These are phyloP conservation scores for Nixonia krombeini DNA, from an alignment of 1,140 invertebrate genomes.

Conservation along the genomic window DNA sequence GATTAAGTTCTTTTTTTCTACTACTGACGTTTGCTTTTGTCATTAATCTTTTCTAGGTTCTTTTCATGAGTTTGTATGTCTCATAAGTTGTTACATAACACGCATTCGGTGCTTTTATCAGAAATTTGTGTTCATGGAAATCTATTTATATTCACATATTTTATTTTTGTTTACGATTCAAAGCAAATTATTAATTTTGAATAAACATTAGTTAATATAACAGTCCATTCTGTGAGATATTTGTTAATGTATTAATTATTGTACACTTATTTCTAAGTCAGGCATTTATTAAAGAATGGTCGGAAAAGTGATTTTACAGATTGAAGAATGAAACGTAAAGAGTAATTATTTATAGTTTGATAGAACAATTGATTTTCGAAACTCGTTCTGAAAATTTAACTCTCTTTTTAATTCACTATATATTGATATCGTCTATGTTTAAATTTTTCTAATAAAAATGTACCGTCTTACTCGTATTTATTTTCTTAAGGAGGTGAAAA, in stretches of 20 bases:
- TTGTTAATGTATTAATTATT: conserved; percentile 9
- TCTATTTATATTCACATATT: not conserved
- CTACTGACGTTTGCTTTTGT: not conserved
- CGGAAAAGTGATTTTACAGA: too few species aligned
- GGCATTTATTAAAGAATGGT: too few species aligned
- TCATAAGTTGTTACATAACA: conserved; percentile 35
- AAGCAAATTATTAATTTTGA: not conserved
- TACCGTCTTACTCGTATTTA: too few species aligned
- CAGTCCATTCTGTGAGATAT: not conserved
- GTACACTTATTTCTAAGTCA: conserved; percentile 15
- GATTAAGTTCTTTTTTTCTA: not conserved
- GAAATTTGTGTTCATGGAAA: conserved; percentile 17
- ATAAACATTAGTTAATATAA: not conserved
- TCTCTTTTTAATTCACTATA: too few species aligned
- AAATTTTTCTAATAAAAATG: too few species aligned
- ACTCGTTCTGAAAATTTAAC: too few species aligned
- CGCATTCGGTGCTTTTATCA: conserved; percentile 34
- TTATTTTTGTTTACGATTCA: not conserved
- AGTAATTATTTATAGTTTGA: too few species aligned
- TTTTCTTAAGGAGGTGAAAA: too few species aligned
- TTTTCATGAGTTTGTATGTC: conserved; percentile 30
- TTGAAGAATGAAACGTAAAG: too few species aligned
- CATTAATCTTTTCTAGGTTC: conserved; percentile 3
- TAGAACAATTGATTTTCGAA: too few species aligned
- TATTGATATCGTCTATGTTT: too few species aligned